These are phyloP conservation scores for Solen grandis DNA, from an alignment of 1,140 invertebrate species.

Conservation along the genomic window DNA sequence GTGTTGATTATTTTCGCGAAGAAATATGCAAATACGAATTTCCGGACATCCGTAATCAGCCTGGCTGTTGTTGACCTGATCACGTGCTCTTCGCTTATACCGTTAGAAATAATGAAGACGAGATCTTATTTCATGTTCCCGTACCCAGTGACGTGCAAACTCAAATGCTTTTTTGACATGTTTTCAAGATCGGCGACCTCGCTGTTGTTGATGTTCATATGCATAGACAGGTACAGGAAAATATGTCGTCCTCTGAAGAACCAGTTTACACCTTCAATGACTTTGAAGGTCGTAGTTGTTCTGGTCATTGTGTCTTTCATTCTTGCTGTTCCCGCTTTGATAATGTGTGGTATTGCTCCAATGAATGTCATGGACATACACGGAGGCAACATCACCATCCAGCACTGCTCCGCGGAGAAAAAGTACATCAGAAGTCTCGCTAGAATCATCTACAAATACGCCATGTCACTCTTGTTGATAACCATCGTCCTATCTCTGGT, in stretches of 20 bases:
- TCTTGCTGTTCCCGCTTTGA: slow-evolving; percentile 29
- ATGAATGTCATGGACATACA: slow-evolving; percentile 8
- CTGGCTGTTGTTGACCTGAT: slow-evolving; percentile 35
- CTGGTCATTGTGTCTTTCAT: slow-evolving; percentile 6
- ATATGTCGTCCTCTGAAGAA: slow-evolving; percentile 35
- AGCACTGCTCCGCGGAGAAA: slow-evolving; percentile 34
- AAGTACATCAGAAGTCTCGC: neutral
- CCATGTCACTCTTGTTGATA: neutral
- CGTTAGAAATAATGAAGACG: slow-evolving; percentile 41
- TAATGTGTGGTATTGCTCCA: slow-evolving; percentile 32
- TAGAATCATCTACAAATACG: slow-evolving; percentile 37
- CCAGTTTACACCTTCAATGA: slow-evolving; percentile 17
- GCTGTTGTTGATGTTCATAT: slow-evolving; percentile 18
- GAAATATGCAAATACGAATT: slow-evolving; percentile 38
- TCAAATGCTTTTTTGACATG: slow-evolving; percentile 49
- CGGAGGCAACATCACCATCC: slow-evolving; percentile 1
- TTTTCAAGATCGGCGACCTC: slow-evolving; percentile 11
- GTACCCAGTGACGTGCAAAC: slow-evolving; percentile 26
- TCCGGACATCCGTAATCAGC: slow-evolving; percentile 36
- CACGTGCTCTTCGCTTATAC: slow-evolving; percentile 29
- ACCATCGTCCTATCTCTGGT: slow-evolving; percentile 9
- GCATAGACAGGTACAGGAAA: slow-evolving; percentile 37
- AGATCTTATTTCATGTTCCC: slow-evolving; percentile 23
- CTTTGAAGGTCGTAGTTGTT: neutral
- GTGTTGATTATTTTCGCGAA: slow-evolving; percentile 33